Evolutionary conservation across 2,113 vertebrate genomes (phyloP), one percentile per base, ranked within the genome.

Genomic region (Haemorhous mexicanus): DNA sequence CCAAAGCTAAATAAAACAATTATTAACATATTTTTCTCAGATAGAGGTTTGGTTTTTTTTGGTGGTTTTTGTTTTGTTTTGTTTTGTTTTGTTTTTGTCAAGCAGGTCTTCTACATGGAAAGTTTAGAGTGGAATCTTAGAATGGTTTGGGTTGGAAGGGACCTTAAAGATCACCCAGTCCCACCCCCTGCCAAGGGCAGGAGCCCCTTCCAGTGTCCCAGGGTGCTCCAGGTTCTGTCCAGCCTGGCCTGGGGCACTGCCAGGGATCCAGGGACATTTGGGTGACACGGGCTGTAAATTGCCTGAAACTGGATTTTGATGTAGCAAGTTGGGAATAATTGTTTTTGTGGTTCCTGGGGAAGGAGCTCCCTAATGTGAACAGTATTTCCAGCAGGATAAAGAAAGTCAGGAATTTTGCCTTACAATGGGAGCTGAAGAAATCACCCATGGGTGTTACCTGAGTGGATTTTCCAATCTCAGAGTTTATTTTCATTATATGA

Each of bases 81-180:
- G 14, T 35, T 49, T 68, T 19, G 5, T 35, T 49, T 28, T 15
- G 10, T 20, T 27, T 85, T 17, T 3, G 11, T 68, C 55, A 43
- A 73, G 33, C 0, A 2, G 16, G 18, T 13, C 21, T 76, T 64
- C 33, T n/a, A 13, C 0, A 0, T 58, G 41, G 63, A 16, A 70
- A 84, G 33, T 53, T 80, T 46, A 30, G 64, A 47, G 9, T 3
- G 30, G n/a, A 70, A 39, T 55, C 33, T 12, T 2, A 2, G 27
- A 77, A 24, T 24, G 22, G 2, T 33, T 43, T 50, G 50, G 8
- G 11, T 20, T 37, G 37, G 37, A 49, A 64, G 22, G 9, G 26
- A 43, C 32, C 22, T 73, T 11, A 33, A 58, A 46, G 23, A 2
- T 1, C 1, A 28, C 12, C 27, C 11, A 19, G 8, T 58, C 0